These are phyloP conservation scores for Pterophyllum scalare DNA, from an alignment of 2,113 vertebrate species.

Conservation along the genomic window DNA sequence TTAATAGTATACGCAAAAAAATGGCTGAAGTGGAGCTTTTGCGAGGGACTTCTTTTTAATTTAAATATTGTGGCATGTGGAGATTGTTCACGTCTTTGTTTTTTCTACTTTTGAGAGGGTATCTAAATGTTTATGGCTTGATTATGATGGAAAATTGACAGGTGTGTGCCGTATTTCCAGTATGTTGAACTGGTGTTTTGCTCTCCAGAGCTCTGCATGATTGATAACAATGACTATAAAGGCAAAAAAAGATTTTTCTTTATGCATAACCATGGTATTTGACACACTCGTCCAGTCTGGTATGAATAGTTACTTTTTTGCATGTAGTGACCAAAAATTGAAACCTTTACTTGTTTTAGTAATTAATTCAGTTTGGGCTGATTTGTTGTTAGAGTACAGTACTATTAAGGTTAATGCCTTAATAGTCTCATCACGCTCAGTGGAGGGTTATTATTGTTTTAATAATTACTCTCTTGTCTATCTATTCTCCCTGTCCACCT, in stretches of 20 bases:
- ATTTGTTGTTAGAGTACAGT: not conserved
- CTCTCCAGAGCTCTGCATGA: not conserved
- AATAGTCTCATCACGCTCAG: not conserved
- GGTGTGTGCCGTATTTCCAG: not conserved
- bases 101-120: not conserved
- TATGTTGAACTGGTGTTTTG: not conserved
- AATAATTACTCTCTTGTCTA: not conserved
- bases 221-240: not conserved
- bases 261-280: not conserved
- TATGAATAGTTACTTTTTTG: not conserved
- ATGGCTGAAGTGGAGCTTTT: not conserved
- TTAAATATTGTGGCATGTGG: not conserved
- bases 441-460: slow-evolving; percentile 11
- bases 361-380: not conserved
- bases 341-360: not conserved
- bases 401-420: not conserved
- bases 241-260: too few relatives aligned
- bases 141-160: not conserved
- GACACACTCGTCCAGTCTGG: not conserved
- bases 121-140: not conserved
- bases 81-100: not conserved
- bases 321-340: slow-evolving; percentile 1
- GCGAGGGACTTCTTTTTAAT: too few relatives aligned
- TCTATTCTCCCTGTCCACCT: not conserved
- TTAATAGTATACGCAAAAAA: not conserved